Conservation (phyloP, 2,113 vertebrate species). For the Hyla sarda region DNA sequence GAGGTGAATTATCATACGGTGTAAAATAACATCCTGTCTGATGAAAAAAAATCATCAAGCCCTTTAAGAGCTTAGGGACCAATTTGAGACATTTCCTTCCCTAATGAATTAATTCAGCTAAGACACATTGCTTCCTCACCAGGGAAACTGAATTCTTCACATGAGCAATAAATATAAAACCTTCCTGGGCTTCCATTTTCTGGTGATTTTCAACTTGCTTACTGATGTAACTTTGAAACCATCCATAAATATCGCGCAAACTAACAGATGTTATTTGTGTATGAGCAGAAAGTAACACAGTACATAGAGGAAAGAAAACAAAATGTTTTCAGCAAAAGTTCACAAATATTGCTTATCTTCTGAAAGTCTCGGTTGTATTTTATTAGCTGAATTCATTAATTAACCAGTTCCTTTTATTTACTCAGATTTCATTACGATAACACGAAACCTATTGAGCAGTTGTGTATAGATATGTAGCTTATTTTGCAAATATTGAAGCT, state of each 20-base stretch:
- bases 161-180: slow-evolving; percentile 54
- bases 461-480: too few species aligned
- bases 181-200: slow-evolving; percentile 61
- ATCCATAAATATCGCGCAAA: slow-evolving; percentile 40
- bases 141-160: slow-evolving; percentile 66
- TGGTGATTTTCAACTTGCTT: slow-evolving; percentile 45
- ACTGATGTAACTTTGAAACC: slow-evolving; percentile 31
- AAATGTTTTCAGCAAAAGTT: slow-evolving; percentile 37
- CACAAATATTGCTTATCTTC: slow-evolving; percentile 26
- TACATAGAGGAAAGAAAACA: slow-evolving; percentile 23
- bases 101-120: slow-evolving; percentile 66
- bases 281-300: slow-evolving; percentile 29
- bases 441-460: not conserved
- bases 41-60: slow-evolving; percentile 65
- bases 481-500: too few species aligned
- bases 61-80: slow-evolving; percentile 64
- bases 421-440: too few species aligned
- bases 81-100: slow-evolving; percentile 69
- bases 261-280: slow-evolving; percentile 57
- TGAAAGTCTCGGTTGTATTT: slow-evolving; percentile 11
- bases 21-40: slow-evolving; percentile 62
- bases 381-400: not conserved
- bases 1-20: slow-evolving; percentile 61
- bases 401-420: not conserved
- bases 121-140: slow-evolving; percentile 61